Evolutionary conservation across 2,888 invertebrate genomes (phyloP).

Genomic region (Trichopoda pennipes): DNA sequence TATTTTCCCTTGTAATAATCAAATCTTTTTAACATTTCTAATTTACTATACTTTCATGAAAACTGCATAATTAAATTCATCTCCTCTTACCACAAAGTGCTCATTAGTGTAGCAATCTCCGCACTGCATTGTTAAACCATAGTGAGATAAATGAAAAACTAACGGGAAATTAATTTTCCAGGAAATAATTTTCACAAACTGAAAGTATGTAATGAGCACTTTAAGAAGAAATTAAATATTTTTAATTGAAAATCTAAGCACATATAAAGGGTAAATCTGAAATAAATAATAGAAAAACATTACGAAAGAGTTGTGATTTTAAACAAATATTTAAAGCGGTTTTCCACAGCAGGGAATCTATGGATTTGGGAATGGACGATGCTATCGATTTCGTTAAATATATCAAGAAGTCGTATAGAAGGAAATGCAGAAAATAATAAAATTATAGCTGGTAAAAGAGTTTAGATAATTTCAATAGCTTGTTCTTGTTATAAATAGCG

Average conservation of each 20-base stretch:
- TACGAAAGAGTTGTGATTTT: no score
- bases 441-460: no score
- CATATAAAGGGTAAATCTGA: background rate
- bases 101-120: conserved; percentile 65
- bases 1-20: background rate
- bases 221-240: background rate
- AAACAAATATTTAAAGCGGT: no score
- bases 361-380: no score
- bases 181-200: conserved; percentile 53
- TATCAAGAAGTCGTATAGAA: no score
- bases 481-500: no score
- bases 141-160: background rate
- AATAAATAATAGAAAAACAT: background rate
- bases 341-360: no score
- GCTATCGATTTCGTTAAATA: no score
- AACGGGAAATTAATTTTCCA: conserved; percentile 57
- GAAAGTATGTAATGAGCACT: conserved; percentile 24
- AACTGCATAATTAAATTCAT: conserved; percentile 48
- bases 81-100: conserved; percentile 43
- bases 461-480: no score
- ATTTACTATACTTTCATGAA: background rate
- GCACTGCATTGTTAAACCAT: conserved; percentile 36
- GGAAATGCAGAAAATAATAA: no score
- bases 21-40: background rate
- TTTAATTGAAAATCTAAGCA: conserved; percentile 11